phyloP scores from a whole-genome alignment of 2,797 vertebrate species.

The Acrossocheilus wenchowensis region DNA sequence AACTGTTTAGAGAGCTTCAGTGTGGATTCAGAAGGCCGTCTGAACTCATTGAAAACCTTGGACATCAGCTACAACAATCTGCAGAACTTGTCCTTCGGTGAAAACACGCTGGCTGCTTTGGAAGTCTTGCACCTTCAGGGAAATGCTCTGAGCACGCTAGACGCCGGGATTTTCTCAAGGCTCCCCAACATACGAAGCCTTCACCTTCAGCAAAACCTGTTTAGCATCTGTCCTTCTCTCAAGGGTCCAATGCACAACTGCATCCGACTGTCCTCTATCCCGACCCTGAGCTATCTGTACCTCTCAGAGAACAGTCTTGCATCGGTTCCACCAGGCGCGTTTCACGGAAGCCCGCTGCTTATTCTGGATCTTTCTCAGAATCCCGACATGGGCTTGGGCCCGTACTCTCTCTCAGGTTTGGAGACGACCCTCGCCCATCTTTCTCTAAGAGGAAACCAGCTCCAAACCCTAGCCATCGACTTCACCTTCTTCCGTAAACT shows the following conservation, averaged over 20 bases:
- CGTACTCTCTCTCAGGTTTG: constrained; percentile 82
- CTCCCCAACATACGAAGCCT: constrained; percentile 81
- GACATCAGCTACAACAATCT: constrained; percentile 87
- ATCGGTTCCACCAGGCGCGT: constrained; percentile 75
- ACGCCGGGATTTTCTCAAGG: constrained; percentile 77
- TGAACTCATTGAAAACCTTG: constrained; percentile 78
- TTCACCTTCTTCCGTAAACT: constrained; percentile 83
- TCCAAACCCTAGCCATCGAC: constrained; percentile 79
- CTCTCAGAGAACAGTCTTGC: constrained; percentile 83
- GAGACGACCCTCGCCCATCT: constrained; percentile 86
- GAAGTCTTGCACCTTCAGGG: constrained; percentile 83
- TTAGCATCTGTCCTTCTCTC: constrained; percentile 79
- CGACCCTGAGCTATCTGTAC: constrained; percentile 79
- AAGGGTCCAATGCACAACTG: constrained; percentile 67
- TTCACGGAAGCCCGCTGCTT: constrained; percentile 80
- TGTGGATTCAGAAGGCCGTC: constrained; percentile 54
- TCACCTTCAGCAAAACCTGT: constrained; percentile 83
- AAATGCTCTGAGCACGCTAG: constrained; percentile 78
- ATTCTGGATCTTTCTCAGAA: constrained; percentile 90
- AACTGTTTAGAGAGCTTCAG: constrained; percentile 86
- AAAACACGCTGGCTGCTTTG: constrained; percentile 70
- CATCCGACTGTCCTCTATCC: constrained; percentile 77
- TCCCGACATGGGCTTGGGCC: constrained; percentile 79
- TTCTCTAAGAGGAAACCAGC: constrained; percentile 83
- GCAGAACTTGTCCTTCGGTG: constrained; percentile 76